These are phyloP conservation scores for Alectura lathami DNA, from an alignment of 2,113 vertebrate genomes.

Conservation along the genomic window DNA sequence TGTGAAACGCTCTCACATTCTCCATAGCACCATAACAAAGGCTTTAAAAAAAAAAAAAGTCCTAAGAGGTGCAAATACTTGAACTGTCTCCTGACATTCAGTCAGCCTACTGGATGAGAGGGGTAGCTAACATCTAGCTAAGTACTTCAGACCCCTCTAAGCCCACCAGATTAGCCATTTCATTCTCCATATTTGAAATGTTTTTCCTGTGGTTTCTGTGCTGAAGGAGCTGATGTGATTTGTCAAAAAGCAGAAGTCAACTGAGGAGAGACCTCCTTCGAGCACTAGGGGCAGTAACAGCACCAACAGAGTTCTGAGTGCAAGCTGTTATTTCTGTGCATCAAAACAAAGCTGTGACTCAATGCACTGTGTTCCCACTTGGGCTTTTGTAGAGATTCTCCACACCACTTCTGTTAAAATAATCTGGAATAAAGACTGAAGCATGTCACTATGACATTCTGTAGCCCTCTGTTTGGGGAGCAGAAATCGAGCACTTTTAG, in stretches of 20 bases:
- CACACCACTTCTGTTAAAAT: not conserved
- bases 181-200: not conserved
- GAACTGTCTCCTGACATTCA: not conserved
- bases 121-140: not conserved
- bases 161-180: not conserved
- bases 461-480: not conserved
- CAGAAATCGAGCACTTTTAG: not conserved
- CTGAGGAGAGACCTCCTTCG: not conserved
- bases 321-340: not conserved
- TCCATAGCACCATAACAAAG: not conserved
- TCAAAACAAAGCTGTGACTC: not conserved
- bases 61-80: not conserved
- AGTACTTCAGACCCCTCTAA: not conserved
- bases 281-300: not conserved
- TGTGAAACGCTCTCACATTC: not conserved
- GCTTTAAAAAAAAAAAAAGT: not conserved
- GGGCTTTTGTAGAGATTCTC: not conserved
- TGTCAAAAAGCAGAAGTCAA: not conserved
- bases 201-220: not conserved
- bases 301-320: not conserved
- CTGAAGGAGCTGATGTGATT: not conserved
- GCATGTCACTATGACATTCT: not conserved
- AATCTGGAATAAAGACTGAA: not conserved
- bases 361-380: not conserved
- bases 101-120: not conserved